These are phyloP conservation scores for Frieseomelitta varia DNA, from an alignment of 1,140 invertebrate genomes.

Conservation along the genomic window DNA sequence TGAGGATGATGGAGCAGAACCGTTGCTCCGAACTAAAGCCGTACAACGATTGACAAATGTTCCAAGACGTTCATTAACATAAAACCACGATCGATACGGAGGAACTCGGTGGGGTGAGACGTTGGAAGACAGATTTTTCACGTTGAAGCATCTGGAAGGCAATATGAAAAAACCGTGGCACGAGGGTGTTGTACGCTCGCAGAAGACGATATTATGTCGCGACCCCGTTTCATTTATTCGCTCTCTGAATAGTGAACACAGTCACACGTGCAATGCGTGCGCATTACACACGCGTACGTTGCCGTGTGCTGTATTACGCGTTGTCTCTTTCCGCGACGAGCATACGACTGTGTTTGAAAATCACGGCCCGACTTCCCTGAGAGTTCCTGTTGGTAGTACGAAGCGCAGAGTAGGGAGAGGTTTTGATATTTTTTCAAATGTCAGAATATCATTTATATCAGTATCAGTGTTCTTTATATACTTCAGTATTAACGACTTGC, in stretches of 20 bases:
- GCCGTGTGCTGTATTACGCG: conserved; percentile 29
- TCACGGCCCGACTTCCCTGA: neutral
- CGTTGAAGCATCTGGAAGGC: conserved; percentile 50
- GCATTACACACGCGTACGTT: neutral
- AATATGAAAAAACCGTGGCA: conserved; percentile 55
- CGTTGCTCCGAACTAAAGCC: too few relatives aligned
- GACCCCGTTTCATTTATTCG: conserved; percentile 68
- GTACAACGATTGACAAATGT: neutral
- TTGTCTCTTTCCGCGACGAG: conserved; percentile 50
- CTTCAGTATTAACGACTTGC: too few relatives aligned
- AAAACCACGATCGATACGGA: conserved; percentile 20
- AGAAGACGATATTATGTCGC: conserved; percentile 57
- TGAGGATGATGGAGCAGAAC: too few relatives aligned
- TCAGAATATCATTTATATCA: too few relatives aligned
- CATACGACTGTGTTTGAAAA: conserved; percentile 7
- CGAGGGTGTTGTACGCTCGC: conserved; percentile 28
- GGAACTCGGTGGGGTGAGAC: neutral
- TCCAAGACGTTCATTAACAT: conserved; percentile 41
- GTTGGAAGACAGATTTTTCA: conserved; percentile 33
- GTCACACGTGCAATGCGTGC: neutral
- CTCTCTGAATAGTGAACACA: conserved; percentile 59
- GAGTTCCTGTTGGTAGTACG: neutral
- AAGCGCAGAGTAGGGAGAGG: too few relatives aligned
- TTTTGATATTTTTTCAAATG: neutral
- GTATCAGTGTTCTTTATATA: too few relatives aligned